Conservation (phyloP, 2,888 invertebrate species). For the Troglohyphantes excavatus region DNA sequence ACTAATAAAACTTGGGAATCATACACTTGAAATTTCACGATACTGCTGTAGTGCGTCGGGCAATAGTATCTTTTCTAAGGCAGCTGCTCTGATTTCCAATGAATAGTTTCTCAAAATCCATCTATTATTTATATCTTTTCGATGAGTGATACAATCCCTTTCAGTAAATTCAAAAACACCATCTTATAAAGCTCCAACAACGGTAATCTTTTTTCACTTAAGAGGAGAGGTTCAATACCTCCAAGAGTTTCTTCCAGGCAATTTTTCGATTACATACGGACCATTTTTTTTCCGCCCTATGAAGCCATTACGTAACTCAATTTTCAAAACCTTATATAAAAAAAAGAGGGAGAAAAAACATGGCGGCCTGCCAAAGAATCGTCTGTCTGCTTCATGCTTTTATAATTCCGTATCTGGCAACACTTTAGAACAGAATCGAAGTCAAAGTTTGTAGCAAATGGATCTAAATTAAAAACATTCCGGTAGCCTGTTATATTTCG, state of each 20-base stretch:
- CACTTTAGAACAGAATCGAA: conserved; percentile 30
- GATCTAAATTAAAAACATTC: conserved; percentile 69
- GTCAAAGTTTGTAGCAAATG: conserved; percentile 43
- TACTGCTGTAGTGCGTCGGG: background rate
- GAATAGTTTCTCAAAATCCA: conserved; percentile 7
- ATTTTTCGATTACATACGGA: conserved; percentile 60
- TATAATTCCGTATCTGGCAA: conserved; percentile 61
- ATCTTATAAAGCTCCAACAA: conserved; percentile 41
- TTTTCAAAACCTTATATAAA: conserved; percentile 51
- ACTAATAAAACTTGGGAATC: background rate
- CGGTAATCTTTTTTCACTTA: conserved; percentile 55
- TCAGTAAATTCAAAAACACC: conserved; percentile 52
- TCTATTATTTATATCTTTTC: conserved; percentile 58
- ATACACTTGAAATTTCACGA: background rate
- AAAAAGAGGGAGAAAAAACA: conserved; percentile 35
- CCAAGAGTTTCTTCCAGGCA: conserved; percentile 35
- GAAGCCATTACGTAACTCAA: conserved; percentile 73
- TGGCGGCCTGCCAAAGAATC: conserved; percentile 61
- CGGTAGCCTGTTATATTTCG: conserved; percentile 47
- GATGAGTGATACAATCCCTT: conserved; percentile 28
- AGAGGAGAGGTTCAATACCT: conserved; percentile 28
- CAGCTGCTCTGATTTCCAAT: conserved; percentile 14
- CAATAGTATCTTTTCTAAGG: background rate
- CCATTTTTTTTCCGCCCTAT: conserved; percentile 26
- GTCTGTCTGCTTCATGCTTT: conserved; percentile 40